Conservation (phyloP, 2,113 vertebrate genomes). For the Cyanoliseus patagonus region DNA sequence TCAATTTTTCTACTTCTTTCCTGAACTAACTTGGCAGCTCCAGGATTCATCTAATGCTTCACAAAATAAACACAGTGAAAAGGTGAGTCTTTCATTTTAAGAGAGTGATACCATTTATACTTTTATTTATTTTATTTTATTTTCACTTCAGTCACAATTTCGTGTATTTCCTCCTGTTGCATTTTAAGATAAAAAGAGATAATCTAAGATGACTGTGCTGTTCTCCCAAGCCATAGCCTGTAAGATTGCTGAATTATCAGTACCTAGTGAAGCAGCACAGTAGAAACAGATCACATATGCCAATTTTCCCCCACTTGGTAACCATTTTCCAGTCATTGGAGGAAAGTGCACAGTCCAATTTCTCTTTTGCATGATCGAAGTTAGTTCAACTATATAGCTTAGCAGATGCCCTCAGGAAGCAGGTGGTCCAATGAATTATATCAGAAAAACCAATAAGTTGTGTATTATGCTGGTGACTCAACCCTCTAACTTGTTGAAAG, state of each 20-base stretch:
- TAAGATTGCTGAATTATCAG: conserved; percentile 65
- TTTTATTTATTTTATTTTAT: conserved; percentile 46
- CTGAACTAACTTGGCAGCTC: conserved; percentile 4
- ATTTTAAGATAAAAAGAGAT: conserved; percentile 37
- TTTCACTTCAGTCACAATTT: conserved; percentile 18
- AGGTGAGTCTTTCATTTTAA: conserved; percentile 14
- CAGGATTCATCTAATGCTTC: conserved; percentile 24
- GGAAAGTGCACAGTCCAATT: conserved; percentile 36
- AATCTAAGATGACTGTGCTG: conserved; percentile 53
- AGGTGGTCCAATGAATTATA: conserved; percentile 51
- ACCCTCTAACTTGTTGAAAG: conserved; percentile 16
- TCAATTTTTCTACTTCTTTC: conserved; percentile 22
- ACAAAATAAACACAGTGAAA: conserved; percentile 54
- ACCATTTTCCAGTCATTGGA: conserved; percentile 50
- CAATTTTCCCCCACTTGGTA: conserved; percentile 36
- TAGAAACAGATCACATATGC: conserved; percentile 60
- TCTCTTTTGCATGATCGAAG: conserved; percentile 48
- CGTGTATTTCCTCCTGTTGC: conserved; percentile 12
- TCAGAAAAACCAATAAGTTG: conserved; percentile 45
- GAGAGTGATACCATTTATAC: not conserved
- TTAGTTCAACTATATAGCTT: conserved; percentile 47
- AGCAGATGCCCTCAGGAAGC: conserved; percentile 60
- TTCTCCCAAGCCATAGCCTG: conserved; percentile 60
- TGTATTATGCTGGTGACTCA: conserved; percentile 5
- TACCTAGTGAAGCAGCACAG: conserved; percentile 65